Evolutionary conservation across 2,888 invertebrate genomes (phyloP).

Genomic region (Thecocarcelia acutangulata): DNA sequence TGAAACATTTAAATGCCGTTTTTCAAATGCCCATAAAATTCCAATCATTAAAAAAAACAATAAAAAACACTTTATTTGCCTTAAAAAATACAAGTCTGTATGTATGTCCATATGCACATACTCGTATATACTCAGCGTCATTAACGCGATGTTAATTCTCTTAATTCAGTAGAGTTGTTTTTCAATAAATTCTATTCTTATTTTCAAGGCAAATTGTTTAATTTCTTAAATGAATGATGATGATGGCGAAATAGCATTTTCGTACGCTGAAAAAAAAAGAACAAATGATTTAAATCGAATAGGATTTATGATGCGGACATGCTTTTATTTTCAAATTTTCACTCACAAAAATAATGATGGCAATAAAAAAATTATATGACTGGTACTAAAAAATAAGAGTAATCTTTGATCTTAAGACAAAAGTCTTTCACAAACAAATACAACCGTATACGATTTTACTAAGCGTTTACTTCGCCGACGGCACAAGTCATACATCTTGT

Average conservation of each 20-base stretch:
- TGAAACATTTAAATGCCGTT: conserved; percentile 21
- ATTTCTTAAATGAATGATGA: conserved; percentile 24
- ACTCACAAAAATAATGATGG: conserved; percentile 2
- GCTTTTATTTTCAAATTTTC: neutral
- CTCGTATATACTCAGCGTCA: conserved; percentile 16
- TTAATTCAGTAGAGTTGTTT: conserved; percentile 16
- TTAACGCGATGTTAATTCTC: conserved; percentile 21
- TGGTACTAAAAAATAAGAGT: neutral
- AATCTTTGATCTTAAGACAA: neutral
- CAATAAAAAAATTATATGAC: neutral
- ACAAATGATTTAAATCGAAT: neutral
- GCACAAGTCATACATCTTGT: conserved; percentile 11
- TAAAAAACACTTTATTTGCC: conserved; percentile 6
- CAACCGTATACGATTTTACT: neutral
- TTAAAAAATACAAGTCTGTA: no score
- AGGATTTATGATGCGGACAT: neutral
- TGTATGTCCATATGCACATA: no score
- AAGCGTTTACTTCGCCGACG: conserved; percentile 3
- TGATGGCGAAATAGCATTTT: conserved; percentile 26
- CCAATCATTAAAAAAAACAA: conserved; percentile 16
- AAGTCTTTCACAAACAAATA: neutral
- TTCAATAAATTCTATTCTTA: conserved; percentile 18
- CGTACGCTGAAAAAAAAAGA: conserved; percentile 22
- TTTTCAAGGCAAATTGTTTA: conserved; percentile 37
- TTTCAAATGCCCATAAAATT: conserved; percentile 44